Evolutionary conservation across 2,797 vertebrate species (phyloP).

Genomic region (Nothura maculosa): DNA sequence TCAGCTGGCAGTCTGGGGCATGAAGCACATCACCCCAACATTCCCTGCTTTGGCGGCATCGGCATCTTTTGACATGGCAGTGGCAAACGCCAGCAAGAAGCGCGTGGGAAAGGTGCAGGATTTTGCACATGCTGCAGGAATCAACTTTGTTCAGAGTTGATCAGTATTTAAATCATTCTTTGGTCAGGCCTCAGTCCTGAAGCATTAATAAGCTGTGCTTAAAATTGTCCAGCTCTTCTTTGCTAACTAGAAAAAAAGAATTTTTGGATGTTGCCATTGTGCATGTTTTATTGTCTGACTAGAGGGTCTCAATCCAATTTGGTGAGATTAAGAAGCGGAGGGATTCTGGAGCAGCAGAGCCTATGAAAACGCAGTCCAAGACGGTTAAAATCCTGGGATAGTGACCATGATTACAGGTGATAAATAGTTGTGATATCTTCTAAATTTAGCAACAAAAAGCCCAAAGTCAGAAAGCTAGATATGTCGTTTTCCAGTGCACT

Average conservation of each 20-base stretch:
- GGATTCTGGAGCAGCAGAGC: neutral
- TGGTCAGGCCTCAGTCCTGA: neutral
- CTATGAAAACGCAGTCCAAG: neutral
- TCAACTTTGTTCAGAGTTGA: neutral
- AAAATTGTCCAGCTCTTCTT: neutral
- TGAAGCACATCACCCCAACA: neutral
- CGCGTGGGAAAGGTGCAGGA: neutral
- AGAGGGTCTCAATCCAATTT: neutral
- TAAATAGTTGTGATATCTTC: neutral
- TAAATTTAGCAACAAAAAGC: neutral
- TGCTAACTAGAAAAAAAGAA: neutral
- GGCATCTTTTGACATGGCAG: neutral
- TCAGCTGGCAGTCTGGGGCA: neutral
- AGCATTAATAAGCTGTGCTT: neutral
- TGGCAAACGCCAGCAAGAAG: neutral
- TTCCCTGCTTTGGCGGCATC: neutral
- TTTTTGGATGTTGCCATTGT: neutral
- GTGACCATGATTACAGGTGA: neutral
- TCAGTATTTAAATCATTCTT: neutral
- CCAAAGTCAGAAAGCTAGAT: neutral
- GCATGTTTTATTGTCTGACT: neutral
- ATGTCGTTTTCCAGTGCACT: neutral
- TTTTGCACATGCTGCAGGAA: neutral
- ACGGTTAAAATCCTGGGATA: neutral
- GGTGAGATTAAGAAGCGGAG: neutral